These are phyloP conservation scores for Aphelocoma coerulescens DNA, from an alignment of 2,113 vertebrate species.

Conservation along the genomic window DNA sequence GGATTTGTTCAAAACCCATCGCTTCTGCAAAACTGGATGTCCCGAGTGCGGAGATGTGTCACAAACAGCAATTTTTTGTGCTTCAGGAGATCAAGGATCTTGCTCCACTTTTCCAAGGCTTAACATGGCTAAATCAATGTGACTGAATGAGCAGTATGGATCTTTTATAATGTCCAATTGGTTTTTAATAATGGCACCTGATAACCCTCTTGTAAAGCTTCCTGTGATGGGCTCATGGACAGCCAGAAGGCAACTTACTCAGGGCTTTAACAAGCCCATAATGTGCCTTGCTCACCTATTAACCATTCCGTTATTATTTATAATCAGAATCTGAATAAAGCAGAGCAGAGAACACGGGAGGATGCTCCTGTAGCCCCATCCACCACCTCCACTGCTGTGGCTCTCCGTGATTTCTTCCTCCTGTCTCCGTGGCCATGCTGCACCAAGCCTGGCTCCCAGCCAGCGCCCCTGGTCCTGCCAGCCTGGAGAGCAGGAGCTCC, in stretches of 20 bases:
- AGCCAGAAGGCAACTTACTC: not conserved
- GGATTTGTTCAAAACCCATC: not conserved
- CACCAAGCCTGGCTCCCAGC: not conserved
- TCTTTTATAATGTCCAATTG: slow-evolving; percentile 27
- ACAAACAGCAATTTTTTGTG: not conserved
- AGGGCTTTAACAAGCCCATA: not conserved
- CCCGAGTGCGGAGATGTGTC: not conserved
- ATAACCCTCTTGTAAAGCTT: not conserved
- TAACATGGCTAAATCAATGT: slow-evolving; percentile 38
- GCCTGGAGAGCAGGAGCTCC: not conserved
- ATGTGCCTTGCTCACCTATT: not conserved
- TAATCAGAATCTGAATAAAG: not conserved
- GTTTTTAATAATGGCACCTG: slow-evolving; percentile 20
- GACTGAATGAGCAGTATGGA: slow-evolving; percentile 19
- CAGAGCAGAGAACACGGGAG: accelerated
- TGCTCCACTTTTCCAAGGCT: slow-evolving; percentile 7
- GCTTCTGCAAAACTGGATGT: not conserved
- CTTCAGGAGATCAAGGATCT: slow-evolving; percentile 41
- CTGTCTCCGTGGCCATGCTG: not conserved
- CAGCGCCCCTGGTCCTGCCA: not conserved
- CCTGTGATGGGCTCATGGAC: not conserved
- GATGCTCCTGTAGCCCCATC: not conserved
- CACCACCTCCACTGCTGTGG: not conserved
- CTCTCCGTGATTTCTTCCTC: not conserved
- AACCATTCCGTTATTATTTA: not conserved